These are phyloP conservation scores for Hiodon tergisus DNA, from an alignment of 2,113 vertebrate genomes.

Conservation along the genomic window DNA sequence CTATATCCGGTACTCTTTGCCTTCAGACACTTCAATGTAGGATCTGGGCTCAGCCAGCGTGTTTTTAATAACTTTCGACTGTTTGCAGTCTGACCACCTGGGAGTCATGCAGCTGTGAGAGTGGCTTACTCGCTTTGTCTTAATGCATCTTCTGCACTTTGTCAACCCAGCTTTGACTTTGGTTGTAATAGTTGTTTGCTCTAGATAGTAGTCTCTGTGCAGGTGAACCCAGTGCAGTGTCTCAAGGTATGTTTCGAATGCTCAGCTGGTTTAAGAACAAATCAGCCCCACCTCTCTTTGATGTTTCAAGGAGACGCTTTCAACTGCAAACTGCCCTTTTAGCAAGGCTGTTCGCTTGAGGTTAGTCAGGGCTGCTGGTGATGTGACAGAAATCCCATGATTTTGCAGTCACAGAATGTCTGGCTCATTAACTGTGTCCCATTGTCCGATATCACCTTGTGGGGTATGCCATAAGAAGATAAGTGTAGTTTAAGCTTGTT, in stretches of 20 bases:
- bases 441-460: conserved; percentile 8
- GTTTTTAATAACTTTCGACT: not conserved
- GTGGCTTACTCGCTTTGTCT: conserved; percentile 7
- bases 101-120: not conserved
- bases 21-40: conserved; percentile 1
- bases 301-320: conserved; percentile 22
- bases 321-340: conserved; percentile 8
- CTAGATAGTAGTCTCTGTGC: conserved; percentile 24
- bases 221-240: conserved; percentile 17
- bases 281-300: conserved; percentile 23
- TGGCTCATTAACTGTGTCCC: not conserved
- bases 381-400: not conserved
- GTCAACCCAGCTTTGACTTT: not conserved
- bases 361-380: conserved; percentile 19
- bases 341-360: conserved; percentile 9
- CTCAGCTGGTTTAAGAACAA: conserved; percentile 23
- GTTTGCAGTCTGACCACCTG: conserved; percentile 13
- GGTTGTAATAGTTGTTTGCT: not conserved
- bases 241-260: conserved; percentile 25
- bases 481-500: conserved; percentile 12
- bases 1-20: not conserved
- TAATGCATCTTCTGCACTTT: not conserved
- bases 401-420: not conserved
- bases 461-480: not conserved
- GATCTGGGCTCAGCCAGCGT: conserved; percentile 10